Evolutionary conservation across 2,888 invertebrate species (phyloP), one percentile per base, ranked within the genome.

Genomic region (Spodoptera picta): DNA sequence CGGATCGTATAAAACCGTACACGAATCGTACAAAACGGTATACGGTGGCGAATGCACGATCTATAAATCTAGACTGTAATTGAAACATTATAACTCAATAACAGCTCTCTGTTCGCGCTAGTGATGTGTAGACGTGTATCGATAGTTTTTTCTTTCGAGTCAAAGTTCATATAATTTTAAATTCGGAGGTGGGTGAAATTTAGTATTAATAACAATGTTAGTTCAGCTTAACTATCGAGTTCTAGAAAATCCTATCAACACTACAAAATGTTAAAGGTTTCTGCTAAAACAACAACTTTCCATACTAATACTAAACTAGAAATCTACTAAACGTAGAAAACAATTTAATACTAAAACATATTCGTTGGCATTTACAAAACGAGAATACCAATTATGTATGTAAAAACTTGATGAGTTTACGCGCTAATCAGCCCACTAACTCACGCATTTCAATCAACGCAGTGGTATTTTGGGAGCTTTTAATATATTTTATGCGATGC

Each of bases 1-100:
- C 41, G 48, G 57, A 48, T 71, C 47, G 53, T 51, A 59, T 27
- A 49, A 59, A 62, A 36, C 56, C 19, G 47, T 51, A 24, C 59
- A 60, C 53, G 50, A 46, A 48, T 54, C 50, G 60, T 23, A 69
- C 31, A 57, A 69, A 50, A 56, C 41, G 6, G 12, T 56, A 41
- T 7, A 53, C 44, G 36, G 50, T 48, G n/a, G 51, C 31, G 49
- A 49, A 53, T 58, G 53, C 60, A 27, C 59, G 59, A 60, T 68
- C 65, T 75, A 75, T 75, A 75, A 78, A 77, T 64, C 65, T 73
- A 77, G 63, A 60, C 56, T 50, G 62, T 77, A 73, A 78, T 77
- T 79, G 79, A 79, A 79, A 79, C 71, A 73, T 79, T 75, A 73
- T 68, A 79, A 77, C 77, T 79, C 73, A 69, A 79, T 77, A 77